Conservation (phyloP, 1,140 invertebrate species). For the Danaus plexippus region DNA sequence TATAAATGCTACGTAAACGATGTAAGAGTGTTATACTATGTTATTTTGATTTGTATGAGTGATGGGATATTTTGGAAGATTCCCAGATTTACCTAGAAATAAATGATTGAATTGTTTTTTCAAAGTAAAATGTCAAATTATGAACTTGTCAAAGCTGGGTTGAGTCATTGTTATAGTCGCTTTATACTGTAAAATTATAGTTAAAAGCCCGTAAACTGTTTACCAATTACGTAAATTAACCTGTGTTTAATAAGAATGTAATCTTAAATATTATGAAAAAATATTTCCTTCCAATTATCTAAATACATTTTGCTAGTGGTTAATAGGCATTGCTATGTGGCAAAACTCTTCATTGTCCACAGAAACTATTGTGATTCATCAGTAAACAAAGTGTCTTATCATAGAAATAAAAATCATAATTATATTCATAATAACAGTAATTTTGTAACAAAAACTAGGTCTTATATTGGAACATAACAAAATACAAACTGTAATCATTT, state of each 20-base stretch:
- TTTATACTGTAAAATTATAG: constrained; percentile 42
- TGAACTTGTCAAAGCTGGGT: constrained; percentile 69
- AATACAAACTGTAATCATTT: background rate
- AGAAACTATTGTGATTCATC: constrained; percentile 24
- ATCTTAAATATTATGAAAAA: too few species aligned
- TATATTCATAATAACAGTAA: too few species aligned
- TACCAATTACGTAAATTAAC: constrained; percentile 5
- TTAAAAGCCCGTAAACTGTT: constrained; percentile 24
- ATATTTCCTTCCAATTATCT: constrained; percentile 4
- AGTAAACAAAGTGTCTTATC: constrained; percentile 13
- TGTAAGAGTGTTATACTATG: constrained; percentile 30
- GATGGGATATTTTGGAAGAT: constrained; percentile 27
- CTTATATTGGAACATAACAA: too few species aligned
- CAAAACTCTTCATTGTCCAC: constrained; percentile 16
- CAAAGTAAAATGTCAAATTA: constrained; percentile 63
- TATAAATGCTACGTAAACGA: constrained; percentile 54
- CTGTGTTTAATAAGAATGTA: too few species aligned
- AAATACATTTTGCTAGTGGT: constrained; percentile 10
- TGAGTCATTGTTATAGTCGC: constrained; percentile 65
- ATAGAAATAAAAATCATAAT: background rate
- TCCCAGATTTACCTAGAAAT: constrained; percentile 39
- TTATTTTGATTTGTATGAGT: constrained; percentile 32
- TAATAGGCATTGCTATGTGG: constrained; percentile 7
- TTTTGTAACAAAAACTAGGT: too few species aligned
- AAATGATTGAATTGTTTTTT: constrained; percentile 57